These are phyloP conservation scores for Megastigmus dorsalis DNA, from an alignment of 2,888 invertebrate species.

Conservation along the genomic window DNA sequence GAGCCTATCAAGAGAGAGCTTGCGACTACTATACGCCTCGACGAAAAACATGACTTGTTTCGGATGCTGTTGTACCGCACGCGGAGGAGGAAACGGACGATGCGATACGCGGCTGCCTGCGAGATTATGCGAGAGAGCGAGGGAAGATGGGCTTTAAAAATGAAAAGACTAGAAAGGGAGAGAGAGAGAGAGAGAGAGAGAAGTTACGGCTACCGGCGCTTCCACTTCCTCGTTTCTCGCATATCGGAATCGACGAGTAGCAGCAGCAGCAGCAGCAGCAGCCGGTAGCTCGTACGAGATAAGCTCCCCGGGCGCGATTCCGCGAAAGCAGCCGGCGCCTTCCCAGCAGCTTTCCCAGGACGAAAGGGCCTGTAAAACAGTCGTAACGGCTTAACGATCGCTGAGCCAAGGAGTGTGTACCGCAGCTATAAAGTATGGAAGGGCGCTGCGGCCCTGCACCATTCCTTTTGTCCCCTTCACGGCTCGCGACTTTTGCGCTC, in stretches of 20 bases:
- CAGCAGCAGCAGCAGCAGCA: neutral
- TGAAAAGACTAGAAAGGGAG: no score
- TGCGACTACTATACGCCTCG: no score
- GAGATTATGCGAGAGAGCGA: no score
- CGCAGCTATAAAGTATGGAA: constrained; percentile 45
- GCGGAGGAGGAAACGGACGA: no score
- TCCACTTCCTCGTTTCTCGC: constrained; percentile 41
- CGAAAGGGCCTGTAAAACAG: constrained; percentile 55
- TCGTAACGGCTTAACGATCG: constrained; percentile 60
- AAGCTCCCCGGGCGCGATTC: constrained; percentile 23
- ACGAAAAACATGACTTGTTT: no score
- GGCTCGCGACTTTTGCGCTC: constrained; percentile 40
- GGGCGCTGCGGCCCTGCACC: no score
- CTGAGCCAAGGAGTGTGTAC: constrained; percentile 42
- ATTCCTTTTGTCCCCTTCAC: constrained; percentile 59
- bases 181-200: neutral
- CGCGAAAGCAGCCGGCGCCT: constrained; percentile 7
- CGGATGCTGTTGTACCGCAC: no score
- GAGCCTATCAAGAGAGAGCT: no score
- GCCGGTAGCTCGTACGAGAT: no score
- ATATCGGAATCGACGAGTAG: constrained; percentile 23
- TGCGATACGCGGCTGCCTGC: no score
- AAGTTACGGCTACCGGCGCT: neutral
- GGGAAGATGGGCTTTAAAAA: no score
- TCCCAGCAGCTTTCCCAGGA: constrained; percentile 21